A percentile compares a stretch with the other conserved stretches of the same genome.
Conservation (phyloP, 1,140 invertebrate genomes). For the Eueides isabella region DNA sequence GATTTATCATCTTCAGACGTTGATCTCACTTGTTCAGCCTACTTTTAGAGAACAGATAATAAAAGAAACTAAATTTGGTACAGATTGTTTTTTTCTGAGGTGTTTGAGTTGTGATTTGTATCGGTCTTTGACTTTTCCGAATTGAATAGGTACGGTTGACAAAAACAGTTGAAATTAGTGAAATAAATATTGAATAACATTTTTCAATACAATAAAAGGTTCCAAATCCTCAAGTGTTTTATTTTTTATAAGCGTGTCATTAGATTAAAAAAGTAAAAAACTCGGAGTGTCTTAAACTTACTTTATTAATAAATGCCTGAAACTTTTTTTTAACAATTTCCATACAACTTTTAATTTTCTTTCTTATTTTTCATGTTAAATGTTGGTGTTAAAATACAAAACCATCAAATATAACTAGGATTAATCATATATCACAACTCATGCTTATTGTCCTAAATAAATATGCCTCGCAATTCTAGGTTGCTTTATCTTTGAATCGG, state of each 20-base stretch:
- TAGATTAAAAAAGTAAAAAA: no score
- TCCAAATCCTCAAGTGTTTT: no score
- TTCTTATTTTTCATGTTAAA: no score
- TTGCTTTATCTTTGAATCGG: conserved; percentile 9
- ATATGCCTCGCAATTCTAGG: not conserved
- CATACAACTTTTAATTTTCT: no score
- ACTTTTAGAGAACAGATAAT: conserved; percentile 8
- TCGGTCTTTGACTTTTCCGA: not conserved
- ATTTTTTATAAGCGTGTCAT: no score
- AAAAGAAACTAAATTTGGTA: not conserved
- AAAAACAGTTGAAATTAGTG: not conserved
- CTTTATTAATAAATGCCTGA: no score
- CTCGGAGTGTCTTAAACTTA: no score
- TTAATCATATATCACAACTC: not conserved
- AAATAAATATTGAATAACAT: not conserved
- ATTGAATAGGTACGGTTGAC: not conserved
- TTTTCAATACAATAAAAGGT: no score
- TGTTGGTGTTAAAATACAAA: no score
- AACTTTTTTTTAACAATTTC: no score
- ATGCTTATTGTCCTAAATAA: not conserved
- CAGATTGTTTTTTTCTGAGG: not conserved
- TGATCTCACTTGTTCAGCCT: not conserved
- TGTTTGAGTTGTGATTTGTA: not conserved
- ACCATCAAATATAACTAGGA: no score
- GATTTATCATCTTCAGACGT: not conserved